Base-by-base conservation (phyloP, 2,888 invertebrate genomes). In the Eristalinus aeneus region DNA sequence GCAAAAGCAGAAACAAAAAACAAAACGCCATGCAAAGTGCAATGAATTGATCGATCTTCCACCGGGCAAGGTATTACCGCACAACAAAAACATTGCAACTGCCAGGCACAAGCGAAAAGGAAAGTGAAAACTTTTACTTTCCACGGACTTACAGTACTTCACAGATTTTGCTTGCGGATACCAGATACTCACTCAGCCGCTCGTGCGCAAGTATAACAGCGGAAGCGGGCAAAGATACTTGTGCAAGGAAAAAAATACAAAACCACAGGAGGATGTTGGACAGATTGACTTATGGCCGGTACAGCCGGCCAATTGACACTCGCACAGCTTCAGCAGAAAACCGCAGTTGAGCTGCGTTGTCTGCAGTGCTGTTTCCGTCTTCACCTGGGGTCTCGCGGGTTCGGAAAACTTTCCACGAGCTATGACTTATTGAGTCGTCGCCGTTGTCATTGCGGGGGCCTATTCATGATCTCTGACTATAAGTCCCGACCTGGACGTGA, bases 51-150 rank as follows among this genome's bases (percentile, higher is more conserved):
- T 80, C 76, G 75, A 81, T 85, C 65, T 72, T 56, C 61, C 61
- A 22, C 64, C 64, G 77, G 77, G 31, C 27, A 73, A 23, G 39
- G 77, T 86, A 78, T 86, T 82, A 86, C 82, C 22, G 82, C 82
- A 82, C 82, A 82, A 86, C 82, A 82, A 86, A 86, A 86, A 77
- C 78, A 86, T 67, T 31, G 71, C 77, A 73, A 74, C 76, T 73
- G 64, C 36, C 73, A 72, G 39, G 85, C 20, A 58, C 16, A 67
- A 77, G 65, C 77, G 86, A 82, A 86, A 86, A 78, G 77, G 86
- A 86, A 86, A 86, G 82, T 86, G 86, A 86, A 86, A 86, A 86
- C 86, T 86, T 86, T 86, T 86, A 86, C 86, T 86, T 86, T 71
- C 34, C 69, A 84, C 64, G 34, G 58, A 68, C 56, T 61, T 39